Percentiles rank a stretch among this genome's conserved stretches.
These are phyloP conservation scores for Halichondria panicea DNA, from an alignment of 37 sponge, comb jelly and placozoan genomes.

Conservation along the genomic window DNA sequence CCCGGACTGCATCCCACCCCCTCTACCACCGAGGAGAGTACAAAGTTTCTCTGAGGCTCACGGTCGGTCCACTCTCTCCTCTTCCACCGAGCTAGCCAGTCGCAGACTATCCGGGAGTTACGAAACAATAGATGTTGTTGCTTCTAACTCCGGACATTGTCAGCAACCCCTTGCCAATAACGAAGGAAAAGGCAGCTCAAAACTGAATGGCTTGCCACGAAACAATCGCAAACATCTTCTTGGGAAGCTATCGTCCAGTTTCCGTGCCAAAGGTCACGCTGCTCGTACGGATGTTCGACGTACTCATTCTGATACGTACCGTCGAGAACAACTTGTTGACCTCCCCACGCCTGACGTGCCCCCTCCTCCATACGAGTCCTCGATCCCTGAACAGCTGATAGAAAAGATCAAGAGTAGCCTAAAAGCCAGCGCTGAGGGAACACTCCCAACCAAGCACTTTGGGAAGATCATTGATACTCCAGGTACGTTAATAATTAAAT, in stretches of 20 bases:
- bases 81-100: not conserved
- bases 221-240: too few species aligned
- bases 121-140: too few species aligned
- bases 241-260: too few species aligned
- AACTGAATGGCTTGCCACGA: too few species aligned
- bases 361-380: not conserved
- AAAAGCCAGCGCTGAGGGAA: conserved; percentile 1
- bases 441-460: conserved; percentile 24
- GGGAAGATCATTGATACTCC: conserved; percentile 45
- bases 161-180: too few species aligned
- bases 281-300: too few species aligned
- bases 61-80: not conserved
- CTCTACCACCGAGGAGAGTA: not conserved
- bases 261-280: too few species aligned
- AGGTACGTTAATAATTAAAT: too few species aligned
- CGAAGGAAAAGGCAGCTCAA: too few species aligned
- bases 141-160: too few species aligned
- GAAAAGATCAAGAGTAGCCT: conserved; percentile 40
- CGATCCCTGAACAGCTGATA: conserved; percentile 44
- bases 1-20: conserved; percentile 47
- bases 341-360: not conserved
- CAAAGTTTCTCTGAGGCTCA: conserved; percentile 11
- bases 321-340: too few species aligned
- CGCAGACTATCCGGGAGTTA: conserved; percentile 25
- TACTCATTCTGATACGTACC: too few species aligned